Percentiles rank a stretch among this genome's conserved stretches.
phyloP scores from a whole-genome alignment of 2,113 vertebrate species.

The Passer montanus region DNA sequence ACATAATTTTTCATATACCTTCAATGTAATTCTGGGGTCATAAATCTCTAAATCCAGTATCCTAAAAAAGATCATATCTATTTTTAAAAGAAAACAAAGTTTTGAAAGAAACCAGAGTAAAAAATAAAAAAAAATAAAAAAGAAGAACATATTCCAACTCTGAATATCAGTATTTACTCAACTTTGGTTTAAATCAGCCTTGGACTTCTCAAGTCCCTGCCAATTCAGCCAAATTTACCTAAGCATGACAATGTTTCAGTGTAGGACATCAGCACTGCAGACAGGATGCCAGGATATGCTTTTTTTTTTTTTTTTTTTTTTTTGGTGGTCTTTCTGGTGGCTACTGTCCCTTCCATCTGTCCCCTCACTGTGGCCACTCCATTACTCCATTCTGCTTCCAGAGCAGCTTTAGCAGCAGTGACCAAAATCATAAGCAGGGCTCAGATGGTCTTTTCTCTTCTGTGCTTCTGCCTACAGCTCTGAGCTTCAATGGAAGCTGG shows the following conservation, averaged over 20 bases:
- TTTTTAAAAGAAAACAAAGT: neutral
- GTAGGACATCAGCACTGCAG: neutral
- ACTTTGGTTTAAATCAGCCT: neutral
- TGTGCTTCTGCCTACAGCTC: neutral
- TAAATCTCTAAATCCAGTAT: neutral
- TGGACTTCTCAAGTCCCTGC: neutral
- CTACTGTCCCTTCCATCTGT: neutral
- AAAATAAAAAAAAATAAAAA: too few species aligned
- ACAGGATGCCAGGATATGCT: neutral
- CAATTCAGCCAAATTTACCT: neutral
- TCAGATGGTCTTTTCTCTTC: neutral
- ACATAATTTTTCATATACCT: neutral
- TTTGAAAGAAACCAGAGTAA: neutral
- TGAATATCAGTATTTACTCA: neutral
- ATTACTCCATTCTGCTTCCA: neutral
- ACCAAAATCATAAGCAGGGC: neutral
- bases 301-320: too few species aligned
- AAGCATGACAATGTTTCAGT: neutral
- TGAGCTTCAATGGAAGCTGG: neutral
- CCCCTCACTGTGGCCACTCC: neutral
- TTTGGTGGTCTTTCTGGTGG: neutral
- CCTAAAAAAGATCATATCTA: neutral
- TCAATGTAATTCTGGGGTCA: neutral
- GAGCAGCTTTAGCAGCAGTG: neutral
- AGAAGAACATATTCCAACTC: neutral